phyloP scores from a whole-genome alignment of 2,113 vertebrate genomes.

The Nyctereutes procyonoides region DNA sequence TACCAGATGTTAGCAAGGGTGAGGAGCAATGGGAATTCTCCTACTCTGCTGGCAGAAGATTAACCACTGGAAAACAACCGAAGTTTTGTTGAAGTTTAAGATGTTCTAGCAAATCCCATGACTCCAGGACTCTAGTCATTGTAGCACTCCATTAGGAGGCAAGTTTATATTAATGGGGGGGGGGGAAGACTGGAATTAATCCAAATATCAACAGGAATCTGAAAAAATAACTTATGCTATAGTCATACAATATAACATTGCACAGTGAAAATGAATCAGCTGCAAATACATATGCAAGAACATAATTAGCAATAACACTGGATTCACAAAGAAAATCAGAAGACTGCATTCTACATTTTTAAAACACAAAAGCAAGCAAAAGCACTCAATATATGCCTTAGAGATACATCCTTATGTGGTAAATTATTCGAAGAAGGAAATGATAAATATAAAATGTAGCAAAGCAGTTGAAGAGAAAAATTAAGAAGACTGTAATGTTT shows the following conservation, averaged over 20 bases:
- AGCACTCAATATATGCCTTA: not conserved
- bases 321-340: not conserved
- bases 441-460: constrained; percentile 19
- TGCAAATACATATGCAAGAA: not conserved
- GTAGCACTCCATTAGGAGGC: not conserved
- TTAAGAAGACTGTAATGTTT: not conserved
- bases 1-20: not conserved
- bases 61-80: not conserved
- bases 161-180: not conserved
- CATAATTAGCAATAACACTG: not conserved
- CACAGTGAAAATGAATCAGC: not conserved
- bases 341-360: not conserved
- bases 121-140: not conserved
- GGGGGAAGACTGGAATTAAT: not conserved
- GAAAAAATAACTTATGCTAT: not conserved
- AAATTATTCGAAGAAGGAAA: constrained; percentile 22
- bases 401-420: not conserved
- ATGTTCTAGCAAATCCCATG: not conserved
- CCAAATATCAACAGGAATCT: not conserved
- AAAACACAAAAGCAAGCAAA: not conserved
- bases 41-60: not conserved
- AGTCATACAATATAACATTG: not conserved
- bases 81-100: not conserved
- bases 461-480: not conserved
- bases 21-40: not conserved